Evolutionary conservation across 2,113 vertebrate species (phyloP), one percentile per base, ranked within the genome.

Genomic region (Lophura nycthemera): DNA sequence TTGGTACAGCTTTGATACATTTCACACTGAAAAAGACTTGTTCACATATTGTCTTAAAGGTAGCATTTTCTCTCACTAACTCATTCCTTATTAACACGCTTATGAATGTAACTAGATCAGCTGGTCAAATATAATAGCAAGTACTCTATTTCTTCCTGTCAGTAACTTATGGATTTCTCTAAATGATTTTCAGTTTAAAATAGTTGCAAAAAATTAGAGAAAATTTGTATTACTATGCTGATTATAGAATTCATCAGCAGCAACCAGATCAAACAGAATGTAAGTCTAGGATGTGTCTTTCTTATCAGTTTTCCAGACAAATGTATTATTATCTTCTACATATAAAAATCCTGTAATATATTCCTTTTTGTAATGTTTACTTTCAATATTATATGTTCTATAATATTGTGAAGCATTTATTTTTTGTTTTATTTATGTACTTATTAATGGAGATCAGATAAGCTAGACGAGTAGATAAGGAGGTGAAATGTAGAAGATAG

Each of bases 331-430:
- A 86, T 20, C 12, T 48, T 11, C 24, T 45, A 36, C 1, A 1
- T 17, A 61, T 48, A 45, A 61, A 92, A 87, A 76, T 61, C 59
- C 7, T 9, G 2, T 32, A 54, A 48, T 50, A 43, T 5, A 17
- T 2, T 64, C 0, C 1, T 74, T 61, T 80, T 48, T 54, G 0
- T 69, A 86, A 77, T 3, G 1, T 30, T 42, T 15, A 11, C 1
- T 42, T 74, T 38, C 42, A 74, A 60, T 22, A 38, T 22, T 3
- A 1, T 19, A 22, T 5, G 4, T 60, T 60, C 59, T 29, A 19
- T 15, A 45, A 16, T 77, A 29, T 1, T 10, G 11, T 48, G 43
- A 0, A 66, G 5, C 1, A 25, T 27, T 38, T 10, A 6, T 59
- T 29, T 40, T 64, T 5, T 64, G 17, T 57, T 57, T 25, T 63